These are phyloP conservation scores for Cheilinus undulatus DNA, from an alignment of 2,113 vertebrate genomes.

Conservation along the genomic window DNA sequence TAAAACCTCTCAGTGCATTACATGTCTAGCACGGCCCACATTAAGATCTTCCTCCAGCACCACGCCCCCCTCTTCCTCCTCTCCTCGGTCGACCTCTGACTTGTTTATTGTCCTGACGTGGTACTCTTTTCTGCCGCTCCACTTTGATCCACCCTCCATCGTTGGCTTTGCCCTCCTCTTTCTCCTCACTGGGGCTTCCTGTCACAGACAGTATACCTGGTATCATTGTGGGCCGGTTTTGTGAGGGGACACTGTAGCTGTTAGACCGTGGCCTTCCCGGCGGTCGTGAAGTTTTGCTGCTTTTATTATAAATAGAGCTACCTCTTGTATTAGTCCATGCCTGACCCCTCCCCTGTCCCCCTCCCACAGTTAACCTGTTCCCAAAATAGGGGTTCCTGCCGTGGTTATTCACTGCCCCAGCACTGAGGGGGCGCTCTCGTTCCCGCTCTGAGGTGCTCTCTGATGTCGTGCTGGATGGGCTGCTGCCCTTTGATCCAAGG, in stretches of 20 bases:
- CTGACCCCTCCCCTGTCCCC: conserved; percentile 56
- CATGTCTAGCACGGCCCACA: conserved; percentile 30
- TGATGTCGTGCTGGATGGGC: conserved; percentile 91
- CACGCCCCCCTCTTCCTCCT: conserved; percentile 86
- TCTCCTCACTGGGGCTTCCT: conserved; percentile 66
- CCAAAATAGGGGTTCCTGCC: conserved; percentile 75
- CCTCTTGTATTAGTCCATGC: conserved; percentile 48
- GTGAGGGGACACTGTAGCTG: conserved; percentile 52
- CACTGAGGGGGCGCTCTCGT: conserved; percentile 80
- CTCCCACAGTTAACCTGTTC: conserved; percentile 60
- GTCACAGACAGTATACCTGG: conserved; percentile 88
- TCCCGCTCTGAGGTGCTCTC: conserved; percentile 89
- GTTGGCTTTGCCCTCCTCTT: conserved; percentile 82
- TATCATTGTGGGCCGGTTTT: conserved; percentile 77
- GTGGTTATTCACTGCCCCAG: conserved; percentile 63
- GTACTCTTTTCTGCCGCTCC: conserved; percentile 87
- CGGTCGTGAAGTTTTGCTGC: conserved; percentile 66
- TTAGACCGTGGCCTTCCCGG: conserved; percentile 78
- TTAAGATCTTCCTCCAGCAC: conserved; percentile 73
- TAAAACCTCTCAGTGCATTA: conserved; percentile 48
- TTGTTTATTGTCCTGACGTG: conserved; percentile 84
- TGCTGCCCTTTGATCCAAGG: conserved; percentile 94
- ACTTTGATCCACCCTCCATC: conserved; percentile 96
- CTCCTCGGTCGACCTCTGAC: conserved; percentile 81
- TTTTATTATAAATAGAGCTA: conserved; percentile 59